Evolutionary conservation across 2,797 vertebrate species (phyloP), one percentile per base, ranked within the genome.

Genomic region (Etheostoma nigrum): DNA sequence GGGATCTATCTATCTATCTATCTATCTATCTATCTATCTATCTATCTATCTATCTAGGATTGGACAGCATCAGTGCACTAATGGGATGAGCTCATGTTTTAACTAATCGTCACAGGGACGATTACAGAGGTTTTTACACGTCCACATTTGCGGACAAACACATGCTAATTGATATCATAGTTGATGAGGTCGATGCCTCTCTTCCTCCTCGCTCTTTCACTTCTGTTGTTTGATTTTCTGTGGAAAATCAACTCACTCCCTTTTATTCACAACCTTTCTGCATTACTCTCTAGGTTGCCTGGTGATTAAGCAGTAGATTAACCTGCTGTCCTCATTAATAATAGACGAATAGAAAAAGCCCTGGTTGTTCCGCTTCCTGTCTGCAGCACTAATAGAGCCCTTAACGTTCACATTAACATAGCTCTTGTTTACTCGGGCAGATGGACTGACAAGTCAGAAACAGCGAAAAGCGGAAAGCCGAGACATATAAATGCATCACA

Each of bases 231-330:
- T 77, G 47, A 73, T 72, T 75, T 40, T 71, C 62, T 67, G 9
- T 49, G 40, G 52, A 72, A 86, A 81, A 54, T 60, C n/a, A 51
- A 51, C 61, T 81, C 66, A 42, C 51, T 70, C 19, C 30, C 77
- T 81, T 67, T 82, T 77, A 81, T 83, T 81, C 81, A 70, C 40
- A 30, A 47, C 61, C 64, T 76, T 71, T 78, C 73, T 16, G 40
- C 67, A 86, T 89, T 76, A 83, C 86, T 89, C 81, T 82, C 84
- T 76, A 73, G 75, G 81, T 77, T 86, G 81, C 89, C 88, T 91
- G 96, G 97, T 99, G 98, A 99, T 99, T 98, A 99, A 99, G 97
- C 95, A 90, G 94, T 96, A 97, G 96, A 98, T 99, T 99, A 99
- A 99, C 96, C 96, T 97, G 96, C 83, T 88, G 88, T 78, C 92